Percentiles rank a stretch among this genome's conserved stretches.
Evolutionary conservation across 1,140 invertebrate species (phyloP).

Genomic region (Cyrtorhinus lividipennis): DNA sequence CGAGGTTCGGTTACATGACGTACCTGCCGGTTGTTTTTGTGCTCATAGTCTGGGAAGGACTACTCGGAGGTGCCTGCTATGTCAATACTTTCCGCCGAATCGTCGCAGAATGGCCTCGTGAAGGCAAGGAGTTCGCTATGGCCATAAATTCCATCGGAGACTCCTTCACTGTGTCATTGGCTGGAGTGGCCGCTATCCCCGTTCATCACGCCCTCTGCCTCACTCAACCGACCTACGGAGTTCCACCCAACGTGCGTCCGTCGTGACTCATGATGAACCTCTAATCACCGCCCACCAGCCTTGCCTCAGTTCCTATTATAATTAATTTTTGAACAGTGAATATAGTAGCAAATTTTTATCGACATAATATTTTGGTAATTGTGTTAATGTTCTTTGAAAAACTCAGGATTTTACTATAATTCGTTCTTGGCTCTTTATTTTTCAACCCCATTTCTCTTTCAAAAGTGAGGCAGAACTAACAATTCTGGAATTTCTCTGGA

Average conservation of each 20-base stretch:
- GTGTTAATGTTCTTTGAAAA: background rate
- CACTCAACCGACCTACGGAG: too few species aligned
- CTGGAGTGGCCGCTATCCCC: constrained; percentile 57
- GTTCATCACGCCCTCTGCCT: constrained; percentile 56
- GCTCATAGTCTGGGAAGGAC: constrained; percentile 67
- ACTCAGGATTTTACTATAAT: background rate
- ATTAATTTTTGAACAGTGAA: too few species aligned
- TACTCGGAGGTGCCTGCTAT: constrained; percentile 70
- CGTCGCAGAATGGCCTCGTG: constrained; percentile 48
- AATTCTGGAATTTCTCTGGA: too few species aligned
- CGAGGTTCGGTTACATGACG: constrained; percentile 53
- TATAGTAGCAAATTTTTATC: too few species aligned
- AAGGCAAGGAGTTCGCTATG: constrained; percentile 45
- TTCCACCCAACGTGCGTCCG: too few species aligned
- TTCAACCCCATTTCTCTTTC: too few species aligned
- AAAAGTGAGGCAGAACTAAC: too few species aligned
- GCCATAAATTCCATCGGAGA: constrained; percentile 59
- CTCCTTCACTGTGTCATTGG: constrained; percentile 55
- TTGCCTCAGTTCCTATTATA: too few species aligned
- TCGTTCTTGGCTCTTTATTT: too few species aligned
- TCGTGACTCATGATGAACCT: background rate
- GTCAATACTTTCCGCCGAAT: constrained; percentile 75
- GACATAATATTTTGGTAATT: too few species aligned
- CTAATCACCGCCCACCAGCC: too few species aligned
- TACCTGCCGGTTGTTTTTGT: constrained; percentile 57